These are phyloP conservation scores for Brachionus koreanus DNA, from an alignment of 1,140 invertebrate genomes.

Conservation along the genomic window DNA sequence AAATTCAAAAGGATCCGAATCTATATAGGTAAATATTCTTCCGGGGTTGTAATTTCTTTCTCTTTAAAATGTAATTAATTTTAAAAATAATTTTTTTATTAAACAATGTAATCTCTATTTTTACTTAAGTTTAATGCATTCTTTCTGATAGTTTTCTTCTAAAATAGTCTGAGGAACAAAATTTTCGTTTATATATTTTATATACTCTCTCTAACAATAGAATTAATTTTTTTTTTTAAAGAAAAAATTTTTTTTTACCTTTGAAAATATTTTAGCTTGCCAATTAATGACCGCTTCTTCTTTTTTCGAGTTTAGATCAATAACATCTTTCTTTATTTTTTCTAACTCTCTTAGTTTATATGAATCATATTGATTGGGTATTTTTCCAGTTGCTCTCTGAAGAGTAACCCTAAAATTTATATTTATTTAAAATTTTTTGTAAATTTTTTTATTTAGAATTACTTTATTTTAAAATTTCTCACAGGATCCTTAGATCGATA, in stretches of 20 bases:
- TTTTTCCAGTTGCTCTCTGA: constrained; percentile 1
- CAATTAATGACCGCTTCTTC: constrained; percentile 38
- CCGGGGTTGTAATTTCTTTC: neutral
- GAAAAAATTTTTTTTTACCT: neutral
- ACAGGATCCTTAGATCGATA: constrained; percentile 39
- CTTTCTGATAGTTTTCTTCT: constrained; percentile 27
- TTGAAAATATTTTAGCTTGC: constrained; percentile 40
- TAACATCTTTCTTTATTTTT: neutral
- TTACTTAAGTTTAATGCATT: constrained; percentile 38
- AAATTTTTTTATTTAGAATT: neutral
- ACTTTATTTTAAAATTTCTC: constrained; percentile 35
- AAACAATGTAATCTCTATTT: neutral
- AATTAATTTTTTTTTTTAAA: neutral
- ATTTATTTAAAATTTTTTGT: neutral
- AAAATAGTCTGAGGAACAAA: neutral
- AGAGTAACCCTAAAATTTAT: neutral
- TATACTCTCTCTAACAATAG: constrained; percentile 15
- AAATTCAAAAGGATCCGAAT: constrained; percentile 28
- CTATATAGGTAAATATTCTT: constrained; percentile 44
- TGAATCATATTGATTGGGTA: neutral
- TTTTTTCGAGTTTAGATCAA: neutral
- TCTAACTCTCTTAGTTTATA: neutral
- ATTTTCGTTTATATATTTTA: neutral
- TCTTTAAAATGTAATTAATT: neutral
- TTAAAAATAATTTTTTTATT: neutral